Conservation (phyloP, 2,797 vertebrate species). For the Choloepus didactylus region DNA sequence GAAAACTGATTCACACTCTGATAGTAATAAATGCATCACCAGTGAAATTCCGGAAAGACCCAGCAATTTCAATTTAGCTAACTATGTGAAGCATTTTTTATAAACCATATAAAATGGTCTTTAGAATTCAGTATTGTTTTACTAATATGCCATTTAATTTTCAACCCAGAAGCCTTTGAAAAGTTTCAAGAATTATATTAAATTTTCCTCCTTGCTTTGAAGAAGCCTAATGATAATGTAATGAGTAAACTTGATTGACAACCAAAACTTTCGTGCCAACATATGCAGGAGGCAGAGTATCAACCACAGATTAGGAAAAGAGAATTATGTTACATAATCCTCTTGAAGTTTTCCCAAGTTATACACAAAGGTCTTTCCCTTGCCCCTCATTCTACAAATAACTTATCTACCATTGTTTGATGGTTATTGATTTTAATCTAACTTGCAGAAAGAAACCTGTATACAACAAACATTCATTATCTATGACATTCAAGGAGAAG, state of each 20-base stretch:
- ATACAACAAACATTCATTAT: neutral
- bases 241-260: neutral
- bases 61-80: neutral
- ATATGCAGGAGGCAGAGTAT: neutral
- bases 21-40: neutral
- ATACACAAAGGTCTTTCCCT: neutral
- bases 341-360: neutral
- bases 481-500: neutral
- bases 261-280: neutral
- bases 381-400: neutral
- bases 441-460: neutral
- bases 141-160: constrained; percentile 17
- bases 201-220: constrained; percentile 21
- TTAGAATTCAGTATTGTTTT: neutral
- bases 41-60: neutral
- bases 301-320: neutral
- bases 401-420: neutral
- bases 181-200: neutral
- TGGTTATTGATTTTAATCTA: neutral
- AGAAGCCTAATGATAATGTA: neutral
- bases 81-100: neutral
- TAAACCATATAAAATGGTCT: neutral
- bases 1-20: neutral
- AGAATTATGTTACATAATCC: neutral
- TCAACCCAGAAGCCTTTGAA: constrained; percentile 1